A percentile compares a stretch with the other conserved stretches of the same genome.
Conservation (phyloP, 2,113 vertebrate genomes). For the Oryctolagus cuniculus region mOryCun1.1 NC_091451.1:28529501-28530000, state of each 20-base stretch:
- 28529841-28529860: background rate
- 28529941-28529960: conserved; percentile 57
- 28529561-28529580: background rate
- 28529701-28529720: background rate
- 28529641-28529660: background rate
- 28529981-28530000: conserved; percentile 16
- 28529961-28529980: conserved; percentile 62
- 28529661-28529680: background rate
- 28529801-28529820: background rate
- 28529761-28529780: background rate
- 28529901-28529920: conserved; percentile 59
- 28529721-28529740: no score
- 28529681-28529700: background rate
- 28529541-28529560: background rate
- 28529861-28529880: conserved; percentile 50
- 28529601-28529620: background rate
- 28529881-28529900: conserved; percentile 43
- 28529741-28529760: background rate
- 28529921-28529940: conserved; percentile 37
- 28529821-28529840: background rate
- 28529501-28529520: background rate
- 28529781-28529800: background rate
- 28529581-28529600: background rate
- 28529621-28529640: background rate
- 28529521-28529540: background rate